Conservation (phyloP, 2,888 invertebrate species). For the Anthophora plumipes region DNA sequence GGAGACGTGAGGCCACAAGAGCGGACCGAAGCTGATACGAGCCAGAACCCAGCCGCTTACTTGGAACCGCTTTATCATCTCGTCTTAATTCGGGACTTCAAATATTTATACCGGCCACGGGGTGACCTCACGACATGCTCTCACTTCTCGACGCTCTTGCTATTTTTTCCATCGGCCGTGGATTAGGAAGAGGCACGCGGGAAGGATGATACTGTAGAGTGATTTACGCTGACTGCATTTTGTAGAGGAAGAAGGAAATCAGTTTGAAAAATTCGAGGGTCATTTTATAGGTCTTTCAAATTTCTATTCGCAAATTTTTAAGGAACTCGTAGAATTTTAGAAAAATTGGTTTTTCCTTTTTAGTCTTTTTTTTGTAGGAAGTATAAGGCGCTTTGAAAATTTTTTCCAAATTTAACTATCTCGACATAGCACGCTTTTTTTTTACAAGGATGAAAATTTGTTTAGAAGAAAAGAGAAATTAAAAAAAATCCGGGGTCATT, state of each 20-base stretch:
- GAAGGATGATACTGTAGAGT: slow-evolving; percentile 24
- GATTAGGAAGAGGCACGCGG: not conserved
- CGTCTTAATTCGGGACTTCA: slow-evolving; percentile 82
- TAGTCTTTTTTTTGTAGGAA: no score
- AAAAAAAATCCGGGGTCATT: no score
- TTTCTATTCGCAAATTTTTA: not conserved
- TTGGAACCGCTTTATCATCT: slow-evolving; percentile 82
- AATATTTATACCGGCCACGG: slow-evolving; percentile 81
- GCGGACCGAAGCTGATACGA: slow-evolving; percentile 76
- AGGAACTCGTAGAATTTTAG: no score
- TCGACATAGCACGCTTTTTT: no score
- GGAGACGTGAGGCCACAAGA: slow-evolving; percentile 64
- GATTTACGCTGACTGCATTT: slow-evolving; percentile 67
- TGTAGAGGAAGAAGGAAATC: slow-evolving; percentile 8
- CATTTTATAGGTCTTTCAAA: no score
- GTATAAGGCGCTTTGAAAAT: no score
- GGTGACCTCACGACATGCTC: slow-evolving; percentile 80
- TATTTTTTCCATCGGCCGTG: slow-evolving; percentile 66
- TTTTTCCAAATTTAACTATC: no score
- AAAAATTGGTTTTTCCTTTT: no score
- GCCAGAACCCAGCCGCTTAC: slow-evolving; percentile 77
- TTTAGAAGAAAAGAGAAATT: no score
- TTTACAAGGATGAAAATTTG: no score
- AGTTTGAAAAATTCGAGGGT: no score
- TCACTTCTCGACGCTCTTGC: slow-evolving; percentile 44